These are phyloP conservation scores for Aspidiotus destructor DNA, from an alignment of 2,888 invertebrate genomes.

Conservation along the genomic window DNA sequence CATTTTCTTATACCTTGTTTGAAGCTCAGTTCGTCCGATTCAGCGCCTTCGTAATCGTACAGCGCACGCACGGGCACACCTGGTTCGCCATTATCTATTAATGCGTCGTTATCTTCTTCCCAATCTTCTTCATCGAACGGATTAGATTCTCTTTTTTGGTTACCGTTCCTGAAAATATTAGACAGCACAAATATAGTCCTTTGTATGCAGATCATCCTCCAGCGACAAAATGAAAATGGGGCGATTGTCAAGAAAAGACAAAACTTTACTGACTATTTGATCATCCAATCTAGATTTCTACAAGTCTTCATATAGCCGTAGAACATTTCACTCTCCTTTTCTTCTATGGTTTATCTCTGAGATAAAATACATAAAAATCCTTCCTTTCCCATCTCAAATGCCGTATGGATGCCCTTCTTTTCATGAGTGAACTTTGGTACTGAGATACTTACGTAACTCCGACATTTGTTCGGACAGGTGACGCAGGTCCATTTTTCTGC, in stretches of 20 bases:
- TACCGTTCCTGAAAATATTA: slow-evolving; percentile 37
- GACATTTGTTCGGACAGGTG: slow-evolving; percentile 8
- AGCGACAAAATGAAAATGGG: no score
- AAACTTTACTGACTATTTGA: no score
- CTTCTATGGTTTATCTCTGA: no score
- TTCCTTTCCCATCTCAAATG: no score
- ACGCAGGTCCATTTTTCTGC: slow-evolving; percentile 25
- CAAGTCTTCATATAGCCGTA: no score
- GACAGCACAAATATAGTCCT: background rate
- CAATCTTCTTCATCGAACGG: slow-evolving; percentile 78
- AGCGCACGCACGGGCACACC: slow-evolving; percentile 89
- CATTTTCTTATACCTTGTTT: slow-evolving; percentile 62
- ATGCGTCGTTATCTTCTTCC: slow-evolving; percentile 61
- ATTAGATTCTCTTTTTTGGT: slow-evolving; percentile 56
- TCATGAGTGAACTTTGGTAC: no score
- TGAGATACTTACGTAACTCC: slow-evolving; percentile 17
- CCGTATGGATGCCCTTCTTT: no score
- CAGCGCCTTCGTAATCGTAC: slow-evolving; percentile 94
- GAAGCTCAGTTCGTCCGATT: slow-evolving; percentile 93
- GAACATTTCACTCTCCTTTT: no score
- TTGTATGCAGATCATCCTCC: no score
- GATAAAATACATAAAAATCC: no score
- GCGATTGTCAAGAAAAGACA: no score
- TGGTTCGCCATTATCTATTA: slow-evolving; percentile 86
- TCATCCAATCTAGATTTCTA: no score